Conservation (phyloP, 2,113 vertebrate genomes). For the Cephalopterus ornatus region DNA sequence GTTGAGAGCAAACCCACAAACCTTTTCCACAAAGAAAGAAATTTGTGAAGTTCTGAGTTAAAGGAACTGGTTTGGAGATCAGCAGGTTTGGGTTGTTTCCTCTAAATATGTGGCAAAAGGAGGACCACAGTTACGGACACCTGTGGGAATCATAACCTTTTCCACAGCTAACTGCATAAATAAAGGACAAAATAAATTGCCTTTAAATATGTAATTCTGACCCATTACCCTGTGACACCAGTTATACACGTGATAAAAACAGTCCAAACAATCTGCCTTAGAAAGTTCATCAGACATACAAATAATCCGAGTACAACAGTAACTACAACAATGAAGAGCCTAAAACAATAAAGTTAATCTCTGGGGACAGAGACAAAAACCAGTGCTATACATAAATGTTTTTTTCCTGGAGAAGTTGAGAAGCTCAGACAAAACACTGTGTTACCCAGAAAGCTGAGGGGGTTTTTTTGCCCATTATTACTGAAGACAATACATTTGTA, state of each 20-base stretch:
- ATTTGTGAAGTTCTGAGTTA: background rate
- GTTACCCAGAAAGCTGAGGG: background rate
- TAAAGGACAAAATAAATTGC: background rate
- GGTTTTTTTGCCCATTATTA: background rate
- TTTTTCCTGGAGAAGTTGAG: background rate
- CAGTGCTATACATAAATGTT: background rate
- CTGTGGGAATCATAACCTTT: background rate
- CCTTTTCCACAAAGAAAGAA: background rate
- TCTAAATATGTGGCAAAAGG: background rate
- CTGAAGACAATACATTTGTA: background rate
- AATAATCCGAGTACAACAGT: background rate
- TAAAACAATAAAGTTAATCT: background rate
- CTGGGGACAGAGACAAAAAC: accelerated
- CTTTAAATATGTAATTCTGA: background rate
- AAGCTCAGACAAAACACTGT: background rate
- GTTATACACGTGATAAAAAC: background rate
- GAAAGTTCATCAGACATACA: background rate
- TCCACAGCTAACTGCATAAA: background rate
- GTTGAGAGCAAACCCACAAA: background rate
- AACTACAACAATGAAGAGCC: background rate
- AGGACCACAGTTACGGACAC: background rate
- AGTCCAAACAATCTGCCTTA: background rate
- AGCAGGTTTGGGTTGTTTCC: background rate
- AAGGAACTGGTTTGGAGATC: background rate
- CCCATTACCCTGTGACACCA: background rate